phyloP scores from a whole-genome alignment of 2,113 vertebrate genomes.

The Pelusios castaneus region DNA sequence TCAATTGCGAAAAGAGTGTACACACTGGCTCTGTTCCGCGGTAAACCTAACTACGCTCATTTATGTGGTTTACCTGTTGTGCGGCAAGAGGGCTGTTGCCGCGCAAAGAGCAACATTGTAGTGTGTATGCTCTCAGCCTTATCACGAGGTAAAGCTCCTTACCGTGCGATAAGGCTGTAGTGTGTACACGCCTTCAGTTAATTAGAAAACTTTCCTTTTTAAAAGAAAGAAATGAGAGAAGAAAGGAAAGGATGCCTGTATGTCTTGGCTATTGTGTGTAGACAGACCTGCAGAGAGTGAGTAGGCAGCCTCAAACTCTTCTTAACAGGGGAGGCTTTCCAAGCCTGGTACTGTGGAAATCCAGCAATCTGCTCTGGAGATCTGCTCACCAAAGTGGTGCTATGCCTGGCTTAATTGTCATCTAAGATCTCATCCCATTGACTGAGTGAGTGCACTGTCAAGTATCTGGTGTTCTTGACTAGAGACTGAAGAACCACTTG shows the following conservation, averaged over 20 bases:
- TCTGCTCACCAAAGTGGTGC: neutral
- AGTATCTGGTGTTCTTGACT: neutral
- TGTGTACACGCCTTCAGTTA: no score
- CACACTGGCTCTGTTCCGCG: no score
- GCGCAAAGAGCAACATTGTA: no score
- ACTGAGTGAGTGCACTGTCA: neutral
- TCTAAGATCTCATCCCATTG: neutral
- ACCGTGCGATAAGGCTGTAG: no score
- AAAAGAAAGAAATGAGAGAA: neutral
- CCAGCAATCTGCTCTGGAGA: no score
- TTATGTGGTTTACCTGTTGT: no score
- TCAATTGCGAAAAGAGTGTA: no score
- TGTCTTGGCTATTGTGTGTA: neutral
- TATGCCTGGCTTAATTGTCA: rapidly evolving
- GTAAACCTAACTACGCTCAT: no score
- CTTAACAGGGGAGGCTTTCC: neutral
- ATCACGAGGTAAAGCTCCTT: no score
- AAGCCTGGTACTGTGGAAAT: neutral
- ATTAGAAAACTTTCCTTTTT: neutral
- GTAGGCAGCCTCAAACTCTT: neutral
- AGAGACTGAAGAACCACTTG: neutral
- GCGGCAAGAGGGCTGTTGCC: no score
- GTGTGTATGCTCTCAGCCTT: no score
- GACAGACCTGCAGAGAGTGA: neutral
- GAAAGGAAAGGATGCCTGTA: neutral